Percentiles rank a stretch among this genome's conserved stretches.
Conservation (phyloP, 1,140 invertebrate genomes). For the Drosophila sucinea region DNA sequence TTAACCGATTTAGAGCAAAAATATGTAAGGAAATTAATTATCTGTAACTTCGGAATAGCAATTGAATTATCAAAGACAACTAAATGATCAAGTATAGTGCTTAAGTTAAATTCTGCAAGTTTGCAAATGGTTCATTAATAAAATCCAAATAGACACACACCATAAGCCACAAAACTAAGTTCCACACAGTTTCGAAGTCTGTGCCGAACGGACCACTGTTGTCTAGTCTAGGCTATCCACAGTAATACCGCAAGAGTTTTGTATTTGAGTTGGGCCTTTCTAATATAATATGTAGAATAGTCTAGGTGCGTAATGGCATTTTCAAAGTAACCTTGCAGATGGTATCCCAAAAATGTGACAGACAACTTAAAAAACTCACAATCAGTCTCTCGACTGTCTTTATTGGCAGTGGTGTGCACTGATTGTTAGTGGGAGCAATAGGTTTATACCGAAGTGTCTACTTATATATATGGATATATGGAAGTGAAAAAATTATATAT, state of each 20-base stretch:
- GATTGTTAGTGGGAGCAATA: background rate
- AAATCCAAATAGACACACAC: too few species aligned
- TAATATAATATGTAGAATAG: background rate
- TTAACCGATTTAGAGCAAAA: background rate
- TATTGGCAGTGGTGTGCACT: background rate
- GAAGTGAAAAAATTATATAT: background rate
- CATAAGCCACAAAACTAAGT: too few species aligned
- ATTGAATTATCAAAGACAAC: too few species aligned
- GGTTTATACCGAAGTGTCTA: slow-evolving; percentile 30
- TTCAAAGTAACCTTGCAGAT: background rate
- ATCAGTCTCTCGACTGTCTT: too few species aligned
- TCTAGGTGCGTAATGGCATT: background rate
- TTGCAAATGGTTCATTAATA: too few species aligned
- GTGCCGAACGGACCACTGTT: too few species aligned
- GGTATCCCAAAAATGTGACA: background rate
- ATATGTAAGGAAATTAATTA: too few species aligned
- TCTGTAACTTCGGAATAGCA: too few species aligned
- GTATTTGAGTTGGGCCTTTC: background rate
- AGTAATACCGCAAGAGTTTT: background rate
- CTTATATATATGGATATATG: background rate
- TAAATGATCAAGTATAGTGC: too few species aligned
- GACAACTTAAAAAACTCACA: background rate
- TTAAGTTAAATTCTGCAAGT: too few species aligned
- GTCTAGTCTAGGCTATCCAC: background rate
- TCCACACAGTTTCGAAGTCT: too few species aligned